Base-by-base conservation (phyloP, 2,113 vertebrate species). In the Fulica atra region DNA sequence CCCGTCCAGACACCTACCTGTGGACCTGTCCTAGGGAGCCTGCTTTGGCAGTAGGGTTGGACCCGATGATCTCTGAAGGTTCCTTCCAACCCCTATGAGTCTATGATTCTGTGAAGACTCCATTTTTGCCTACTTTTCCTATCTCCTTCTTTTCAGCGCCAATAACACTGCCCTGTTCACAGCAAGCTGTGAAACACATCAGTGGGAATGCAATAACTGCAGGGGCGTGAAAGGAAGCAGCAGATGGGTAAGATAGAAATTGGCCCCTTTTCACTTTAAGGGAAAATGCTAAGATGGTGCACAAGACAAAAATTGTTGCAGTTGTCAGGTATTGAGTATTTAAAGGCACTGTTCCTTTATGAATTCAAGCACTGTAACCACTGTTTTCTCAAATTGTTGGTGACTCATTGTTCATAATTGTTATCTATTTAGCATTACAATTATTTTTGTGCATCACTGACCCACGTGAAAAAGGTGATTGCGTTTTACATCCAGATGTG, bases 321-420 rank as follows among this genome's bases (percentile, higher is more conserved):
- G 36, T 82, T 4, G 1, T 73, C 15, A 69, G 21, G 24, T 65
- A 57, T 46, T 3, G 54, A n/a, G 8, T 51, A 31, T 73, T 88
- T 73, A 81, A 86, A 83, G 35, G 3, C 9, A 78, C 3, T 42
- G 21, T 44, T 79, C 7, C 16, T 85, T 63, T 81, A 16, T 12
- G 8, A 79, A 44, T 91, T 88, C 28, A 83, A 77, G 31, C n/a
- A 61, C n/a, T 71, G 53, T 33, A 81, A 81, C 10, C 23, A 72
- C 26, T 91, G 88, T 80, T 4, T 16, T 60, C 76, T 61, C 50
- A 54, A 82, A 80, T 19, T 28, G 31, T 13, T 64, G 23, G 29
- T 93, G 76, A 92, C 31, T 79, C 57, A 86, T 33, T 86, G 15
- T 36, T 95, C 21, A 9, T 89, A 93, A 95, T 38, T 86, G 42